A percentile compares a stretch with the other conserved stretches of the same genome.
phyloP scores from a whole-genome alignment of 2,888 invertebrate species.

The Pandemis heparana region DNA sequence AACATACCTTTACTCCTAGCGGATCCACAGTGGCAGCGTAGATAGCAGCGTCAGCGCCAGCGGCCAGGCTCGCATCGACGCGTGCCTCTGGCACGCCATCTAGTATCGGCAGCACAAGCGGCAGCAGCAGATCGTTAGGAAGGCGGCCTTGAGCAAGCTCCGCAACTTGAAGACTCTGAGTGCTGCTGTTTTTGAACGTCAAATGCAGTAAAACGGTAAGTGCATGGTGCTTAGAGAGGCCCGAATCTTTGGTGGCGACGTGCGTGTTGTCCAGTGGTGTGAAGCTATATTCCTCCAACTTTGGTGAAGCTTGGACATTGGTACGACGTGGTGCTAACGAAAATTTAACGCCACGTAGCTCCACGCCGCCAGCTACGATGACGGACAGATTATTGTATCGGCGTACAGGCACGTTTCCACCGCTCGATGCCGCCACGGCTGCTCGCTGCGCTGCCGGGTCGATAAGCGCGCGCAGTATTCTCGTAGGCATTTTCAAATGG shows the following conservation, averaged over 20 bases:
- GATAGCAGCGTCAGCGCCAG: slow-evolving; percentile 75
- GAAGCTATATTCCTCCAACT: slow-evolving; percentile 93
- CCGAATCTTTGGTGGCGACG: too few relatives aligned
- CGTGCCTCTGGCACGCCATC: slow-evolving; percentile 90
- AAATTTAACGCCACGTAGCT: slow-evolving; percentile 95
- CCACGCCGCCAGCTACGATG: slow-evolving; percentile 93
- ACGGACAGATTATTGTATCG: slow-evolving; percentile 90
- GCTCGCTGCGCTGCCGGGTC: slow-evolving; percentile 90
- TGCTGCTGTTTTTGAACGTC: too few relatives aligned
- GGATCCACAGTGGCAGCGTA: slow-evolving; percentile 85
- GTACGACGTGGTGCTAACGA: slow-evolving; percentile 94
- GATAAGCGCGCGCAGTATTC: slow-evolving; percentile 92
- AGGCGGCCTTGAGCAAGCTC: too few relatives aligned
- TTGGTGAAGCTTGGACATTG: slow-evolving; percentile 91
- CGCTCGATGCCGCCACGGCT: slow-evolving; percentile 56
- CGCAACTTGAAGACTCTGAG: too few relatives aligned
- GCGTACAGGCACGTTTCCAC: slow-evolving; percentile 84
- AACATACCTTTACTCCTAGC: slow-evolving; percentile 85
- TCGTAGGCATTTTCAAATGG: slow-evolving; percentile 94
- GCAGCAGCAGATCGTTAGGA: too few relatives aligned
- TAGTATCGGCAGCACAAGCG: slow-evolving; percentile 74
- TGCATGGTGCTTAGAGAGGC: too few relatives aligned
- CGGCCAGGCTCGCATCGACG: slow-evolving; percentile 75
- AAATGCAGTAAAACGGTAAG: too few relatives aligned
- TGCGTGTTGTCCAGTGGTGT: slow-evolving; percentile 82